Base-by-base conservation (phyloP, 2,797 vertebrate genomes). In the Hippoglossus hippoglossus region DNA sequence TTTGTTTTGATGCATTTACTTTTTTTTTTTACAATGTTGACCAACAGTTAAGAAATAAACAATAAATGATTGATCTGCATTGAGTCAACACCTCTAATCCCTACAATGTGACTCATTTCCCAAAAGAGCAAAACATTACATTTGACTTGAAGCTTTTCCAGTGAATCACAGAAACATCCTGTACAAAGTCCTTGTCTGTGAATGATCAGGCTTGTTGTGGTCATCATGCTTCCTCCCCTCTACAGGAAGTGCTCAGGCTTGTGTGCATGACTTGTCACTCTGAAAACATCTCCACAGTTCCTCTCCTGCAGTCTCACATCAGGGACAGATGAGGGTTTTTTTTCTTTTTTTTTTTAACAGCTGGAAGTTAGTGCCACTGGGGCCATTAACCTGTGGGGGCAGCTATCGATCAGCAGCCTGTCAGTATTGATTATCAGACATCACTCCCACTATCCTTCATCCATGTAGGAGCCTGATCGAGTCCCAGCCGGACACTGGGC, bases 281-380 rank as follows among this genome's bases (percentile, higher is more conserved):
- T 62, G 24, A 64, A 69, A 75, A 72, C 77, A 74, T 18, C n/a
- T 61, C 50, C 50, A 6, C 6, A 21, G 73, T 81, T 87, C 73
- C 80, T 28, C 53, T 3, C 19, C 21, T 19, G 18, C 44, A 46
- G 47, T 6, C 24, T 59, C 10, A 52, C 5, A 59, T 11, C 46
- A 49, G 28, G 44, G 46, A 46, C 44, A 34, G 47, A 51, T 8
- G 26, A 5, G 24, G 24, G 12, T 28, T 55, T n/a, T 1, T 31
- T 3, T 7, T 26, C 5, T 53, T 10, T 3, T 7, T 26, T 12
- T 53, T 10, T 6, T 2, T 1, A 24, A 12, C 13, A 4, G 3
- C 73, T 81, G 60, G 49, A 58, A 13, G 57, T 24, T 39, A 50
- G 53, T 3, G 21, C 22, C n/a, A 44, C 24, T 0, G 41, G 22